Conservation (phyloP, 2,797 vertebrate genomes). For the Denticeps clupeoides region DNA sequence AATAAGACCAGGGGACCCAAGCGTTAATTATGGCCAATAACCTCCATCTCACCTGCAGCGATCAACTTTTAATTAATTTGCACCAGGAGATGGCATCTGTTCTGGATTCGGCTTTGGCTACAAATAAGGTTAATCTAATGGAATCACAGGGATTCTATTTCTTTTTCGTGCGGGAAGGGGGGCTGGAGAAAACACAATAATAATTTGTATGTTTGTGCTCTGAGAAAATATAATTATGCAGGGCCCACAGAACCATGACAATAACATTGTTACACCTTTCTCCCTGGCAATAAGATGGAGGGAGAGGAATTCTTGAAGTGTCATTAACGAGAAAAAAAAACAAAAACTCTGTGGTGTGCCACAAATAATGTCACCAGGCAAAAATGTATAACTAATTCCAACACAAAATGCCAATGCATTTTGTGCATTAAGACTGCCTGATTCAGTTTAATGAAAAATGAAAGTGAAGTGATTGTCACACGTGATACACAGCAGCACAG, state of each 20-base stretch:
- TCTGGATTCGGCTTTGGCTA: conserved; percentile 30
- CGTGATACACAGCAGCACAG: too few relatives aligned
- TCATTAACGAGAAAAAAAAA: too few relatives aligned
- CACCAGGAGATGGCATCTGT: conserved; percentile 30
- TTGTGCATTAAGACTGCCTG: too few relatives aligned
- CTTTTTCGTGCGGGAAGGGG: neutral
- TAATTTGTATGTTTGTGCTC: conserved; percentile 36
- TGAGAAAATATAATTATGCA: conserved; percentile 34
- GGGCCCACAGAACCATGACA: conserved; percentile 29
- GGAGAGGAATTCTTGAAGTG: conserved; percentile 37
- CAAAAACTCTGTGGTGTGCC: too few relatives aligned
- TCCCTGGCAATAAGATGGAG: conserved; percentile 27
- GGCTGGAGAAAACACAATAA: conserved; percentile 31
- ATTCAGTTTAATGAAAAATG: too few relatives aligned
- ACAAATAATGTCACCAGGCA: too few relatives aligned
- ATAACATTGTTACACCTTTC: conserved; percentile 33
- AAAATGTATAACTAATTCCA: too few relatives aligned
- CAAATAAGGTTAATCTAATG: conserved; percentile 41
- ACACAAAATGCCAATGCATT: too few relatives aligned
- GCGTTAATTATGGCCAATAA: conserved; percentile 35
- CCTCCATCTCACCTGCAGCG: conserved; percentile 32
- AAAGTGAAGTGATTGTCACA: too few relatives aligned
- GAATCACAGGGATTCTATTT: conserved; percentile 32
- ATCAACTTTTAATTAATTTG: conserved; percentile 36
- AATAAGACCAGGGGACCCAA: conserved; percentile 16